phyloP scores from a whole-genome alignment of 2,113 vertebrate species.

The Pampusana beccarii region DNA sequence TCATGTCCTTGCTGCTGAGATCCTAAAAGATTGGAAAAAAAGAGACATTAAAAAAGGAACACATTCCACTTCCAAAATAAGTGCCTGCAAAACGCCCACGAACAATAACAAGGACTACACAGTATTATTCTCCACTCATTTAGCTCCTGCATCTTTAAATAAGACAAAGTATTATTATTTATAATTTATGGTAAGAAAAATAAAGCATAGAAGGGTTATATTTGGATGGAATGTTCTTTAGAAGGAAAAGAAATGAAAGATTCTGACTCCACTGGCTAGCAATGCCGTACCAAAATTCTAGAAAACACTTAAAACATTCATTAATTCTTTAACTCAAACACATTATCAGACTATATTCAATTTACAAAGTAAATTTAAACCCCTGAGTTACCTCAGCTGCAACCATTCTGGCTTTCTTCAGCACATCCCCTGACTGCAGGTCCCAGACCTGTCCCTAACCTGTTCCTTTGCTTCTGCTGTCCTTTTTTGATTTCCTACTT shows the following conservation, averaged over 20 bases:
- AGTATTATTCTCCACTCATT: not conserved
- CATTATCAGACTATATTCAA: not conserved
- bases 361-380: not conserved
- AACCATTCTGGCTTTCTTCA: not conserved
- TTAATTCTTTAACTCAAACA: not conserved
- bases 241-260: not conserved
- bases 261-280: not conserved
- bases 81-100: not conserved
- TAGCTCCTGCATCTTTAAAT: not conserved
- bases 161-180: not conserved
- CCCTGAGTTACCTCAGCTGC: not conserved
- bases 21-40: conserved; percentile 78
- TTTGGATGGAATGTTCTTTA: not conserved
- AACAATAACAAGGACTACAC: not conserved
- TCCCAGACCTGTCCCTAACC: not conserved
- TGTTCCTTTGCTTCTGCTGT: not conserved
- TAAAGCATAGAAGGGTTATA: not conserved
- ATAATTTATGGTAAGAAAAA: not conserved
- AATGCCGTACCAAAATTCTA: not conserved
- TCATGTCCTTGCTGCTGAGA: conserved; percentile 96
- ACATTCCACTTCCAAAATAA: not conserved
- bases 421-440: not conserved
- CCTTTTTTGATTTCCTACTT: not conserved
- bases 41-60: not conserved
- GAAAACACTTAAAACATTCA: not conserved